Evolutionary conservation across 2,113 vertebrate genomes (phyloP).

Genomic region (Pseudorasbora parva): DNA sequence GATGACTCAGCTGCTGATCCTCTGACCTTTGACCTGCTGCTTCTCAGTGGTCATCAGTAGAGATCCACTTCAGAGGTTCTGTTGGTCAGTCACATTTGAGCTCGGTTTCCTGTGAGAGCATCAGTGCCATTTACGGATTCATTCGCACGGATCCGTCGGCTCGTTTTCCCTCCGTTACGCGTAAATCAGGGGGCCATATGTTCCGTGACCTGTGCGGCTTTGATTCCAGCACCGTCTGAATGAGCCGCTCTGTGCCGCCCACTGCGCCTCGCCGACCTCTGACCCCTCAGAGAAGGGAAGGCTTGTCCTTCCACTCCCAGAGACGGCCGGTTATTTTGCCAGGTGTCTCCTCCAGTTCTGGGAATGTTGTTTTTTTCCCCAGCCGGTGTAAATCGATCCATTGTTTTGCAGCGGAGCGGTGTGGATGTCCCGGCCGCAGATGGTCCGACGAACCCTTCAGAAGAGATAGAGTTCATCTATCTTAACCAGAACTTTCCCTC

Average conservation of each 20-base stretch:
- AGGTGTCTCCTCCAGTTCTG: slow-evolving; percentile 70
- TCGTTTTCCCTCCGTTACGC: no score
- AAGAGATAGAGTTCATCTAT: slow-evolving; percentile 40
- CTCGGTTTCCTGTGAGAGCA: no score
- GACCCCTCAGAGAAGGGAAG: no score
- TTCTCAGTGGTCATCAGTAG: not conserved
- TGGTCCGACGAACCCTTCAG: slow-evolving; percentile 3
- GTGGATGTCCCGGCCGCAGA: slow-evolving; percentile 49
- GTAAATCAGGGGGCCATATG: no score
- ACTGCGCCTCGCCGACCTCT: no score
- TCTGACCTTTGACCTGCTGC: not conserved
- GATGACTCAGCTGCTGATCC: not conserved
- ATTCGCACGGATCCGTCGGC: no score
- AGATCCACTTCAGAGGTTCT: not conserved
- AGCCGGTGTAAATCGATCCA: slow-evolving; percentile 53
- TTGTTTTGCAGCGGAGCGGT: slow-evolving; percentile 57
- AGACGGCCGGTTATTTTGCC: slow-evolving; percentile 64
- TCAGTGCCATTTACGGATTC: no score
- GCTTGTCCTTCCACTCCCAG: no score
- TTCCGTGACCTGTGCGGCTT: no score
- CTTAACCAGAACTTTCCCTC: slow-evolving; percentile 47
- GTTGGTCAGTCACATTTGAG: not conserved
- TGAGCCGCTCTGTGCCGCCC: no score
- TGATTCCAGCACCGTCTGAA: no score
- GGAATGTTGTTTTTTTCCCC: slow-evolving; percentile 49